Base-by-base conservation (phyloP, 2,888 invertebrate species). In the Ophion ventricosus region DNA sequence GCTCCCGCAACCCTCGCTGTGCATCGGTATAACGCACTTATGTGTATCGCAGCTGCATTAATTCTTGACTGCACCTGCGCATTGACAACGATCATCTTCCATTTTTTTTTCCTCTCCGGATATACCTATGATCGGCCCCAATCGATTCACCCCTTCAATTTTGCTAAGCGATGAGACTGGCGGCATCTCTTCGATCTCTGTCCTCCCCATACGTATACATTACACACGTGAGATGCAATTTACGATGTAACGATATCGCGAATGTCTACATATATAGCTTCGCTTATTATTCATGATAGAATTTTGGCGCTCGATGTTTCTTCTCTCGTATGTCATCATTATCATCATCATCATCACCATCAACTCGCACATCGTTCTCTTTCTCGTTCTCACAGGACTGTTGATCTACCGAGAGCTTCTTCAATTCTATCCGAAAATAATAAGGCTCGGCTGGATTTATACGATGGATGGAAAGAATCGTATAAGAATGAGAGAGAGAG, bases 231-330 rank as follows among this genome's bases (percentile, higher is more conserved):
- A 64, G 72, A 57, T 76, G 73, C 76, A 82, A 73, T 84, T 83
- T 81, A 61, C 70, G 80, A 75, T 78, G 61, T 54, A 76, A 40
- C 20, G 49, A 84, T 84, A 86, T 84, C 82, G 82, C 73, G 76
- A 82, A 85, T 87, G 84, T 25, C 14, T 40, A n/a, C 23, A 67
- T 14, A 49, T 14, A 49, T 17, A 49, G 29, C 29, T 88, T 89
- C 90, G 89, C 89, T 92, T 90, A 91, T 91, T 91, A 92, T 91
- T 90, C 91, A 90, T 91, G 90, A 91, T 92, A 88, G 85, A 87
- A 84, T 86, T 87, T 88, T 90, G 91, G 89, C 90, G 89, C 90
- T 82, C 80, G 49, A 23, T 14, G 59, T 74, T 63, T 70, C 43
- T 20, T 49, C 43, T 59, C 49, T 29, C 57, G 29, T 70, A 26